Evolutionary conservation across 2,113 vertebrate species (phyloP).

Genomic region (Craseonycteris thonglongyai): DNA sequence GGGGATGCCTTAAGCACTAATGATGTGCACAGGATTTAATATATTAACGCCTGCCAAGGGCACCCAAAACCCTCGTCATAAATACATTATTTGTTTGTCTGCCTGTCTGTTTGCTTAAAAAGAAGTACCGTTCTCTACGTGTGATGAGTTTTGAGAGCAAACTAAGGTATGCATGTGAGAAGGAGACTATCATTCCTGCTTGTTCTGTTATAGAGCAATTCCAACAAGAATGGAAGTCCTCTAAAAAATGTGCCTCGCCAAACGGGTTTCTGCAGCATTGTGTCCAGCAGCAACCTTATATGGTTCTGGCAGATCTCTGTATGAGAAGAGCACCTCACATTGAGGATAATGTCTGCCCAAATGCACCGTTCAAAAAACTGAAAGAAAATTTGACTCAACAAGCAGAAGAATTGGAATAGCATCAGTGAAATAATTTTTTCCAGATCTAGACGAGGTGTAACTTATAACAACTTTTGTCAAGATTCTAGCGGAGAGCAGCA

Average conservation of each 20-base stretch:
- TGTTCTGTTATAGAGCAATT: neutral
- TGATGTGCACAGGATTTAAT: neutral
- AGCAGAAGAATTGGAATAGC: neutral
- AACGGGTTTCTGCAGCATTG: neutral
- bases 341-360: neutral
- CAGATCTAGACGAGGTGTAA: neutral
- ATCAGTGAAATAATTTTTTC: neutral
- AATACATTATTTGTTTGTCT: neutral
- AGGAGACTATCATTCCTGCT: neutral
- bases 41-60: neutral
- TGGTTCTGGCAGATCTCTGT: neutral
- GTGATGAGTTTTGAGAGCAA: neutral
- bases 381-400: neutral
- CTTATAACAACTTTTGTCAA: neutral
- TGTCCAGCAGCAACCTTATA: neutral
- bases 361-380: neutral
- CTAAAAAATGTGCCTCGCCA: neutral
- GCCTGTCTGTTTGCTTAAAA: conserved; percentile 6
- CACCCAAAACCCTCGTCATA: neutral
- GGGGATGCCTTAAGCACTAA: neutral
- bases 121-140: neutral
- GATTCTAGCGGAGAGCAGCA: neutral
- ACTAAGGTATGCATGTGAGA: neutral
- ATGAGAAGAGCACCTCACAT: neutral
- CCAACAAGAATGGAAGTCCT: neutral